phyloP scores from a whole-genome alignment of 2,888 invertebrate genomes.

The Orthosia gracilis region DNA sequence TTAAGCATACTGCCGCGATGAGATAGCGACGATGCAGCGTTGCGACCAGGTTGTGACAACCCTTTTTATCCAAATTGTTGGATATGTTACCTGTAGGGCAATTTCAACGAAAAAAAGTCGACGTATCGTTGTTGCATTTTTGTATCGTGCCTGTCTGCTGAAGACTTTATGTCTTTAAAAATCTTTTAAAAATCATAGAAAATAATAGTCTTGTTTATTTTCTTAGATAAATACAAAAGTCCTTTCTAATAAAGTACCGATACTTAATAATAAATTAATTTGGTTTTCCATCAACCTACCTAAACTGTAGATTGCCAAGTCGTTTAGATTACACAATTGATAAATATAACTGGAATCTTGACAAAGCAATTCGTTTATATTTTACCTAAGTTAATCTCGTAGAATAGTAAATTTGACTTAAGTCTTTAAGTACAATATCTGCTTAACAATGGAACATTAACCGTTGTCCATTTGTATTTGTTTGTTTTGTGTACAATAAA shows the following conservation, averaged over 20 bases:
- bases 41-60: too few relatives aligned
- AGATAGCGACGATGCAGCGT: too few relatives aligned
- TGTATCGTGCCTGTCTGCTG: too few relatives aligned
- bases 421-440: background rate
- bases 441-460: background rate
- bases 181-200: background rate
- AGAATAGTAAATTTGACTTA: background rate
- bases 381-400: background rate
- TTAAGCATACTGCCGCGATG: too few relatives aligned
- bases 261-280: slow-evolving; percentile 26
- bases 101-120: too few relatives aligned
- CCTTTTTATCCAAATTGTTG: too few relatives aligned
- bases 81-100: too few relatives aligned
- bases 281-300: slow-evolving; percentile 24
- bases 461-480: too few relatives aligned
- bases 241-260: background rate
- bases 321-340: slow-evolving; percentile 26
- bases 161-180: too few relatives aligned
- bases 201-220: background rate
- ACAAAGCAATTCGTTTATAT: slow-evolving; percentile 13
- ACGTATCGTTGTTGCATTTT: too few relatives aligned
- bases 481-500: too few relatives aligned
- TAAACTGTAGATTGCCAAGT: slow-evolving; percentile 10
- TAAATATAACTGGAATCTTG: slow-evolving; percentile 11
- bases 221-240: background rate